phyloP scores from a whole-genome alignment of 2,113 vertebrate species.

The Tichodroma muraria region DNA sequence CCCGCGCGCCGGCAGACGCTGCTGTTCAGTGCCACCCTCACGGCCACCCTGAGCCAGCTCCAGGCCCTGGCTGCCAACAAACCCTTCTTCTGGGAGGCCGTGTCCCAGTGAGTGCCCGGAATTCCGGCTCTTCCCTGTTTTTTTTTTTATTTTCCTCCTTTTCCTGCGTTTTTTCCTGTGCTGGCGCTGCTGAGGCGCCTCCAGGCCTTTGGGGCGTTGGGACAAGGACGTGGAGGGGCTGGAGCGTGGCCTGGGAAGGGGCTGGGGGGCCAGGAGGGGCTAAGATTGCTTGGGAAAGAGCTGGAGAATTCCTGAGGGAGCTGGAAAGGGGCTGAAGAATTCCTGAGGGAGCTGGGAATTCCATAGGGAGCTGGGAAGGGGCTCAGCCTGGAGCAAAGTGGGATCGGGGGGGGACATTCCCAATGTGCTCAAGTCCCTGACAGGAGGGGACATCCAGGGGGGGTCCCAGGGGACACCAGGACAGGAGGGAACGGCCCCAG shows the following conservation, averaged over 20 bases:
- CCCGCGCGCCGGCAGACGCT: constrained; percentile 82
- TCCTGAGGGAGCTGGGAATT: background rate
- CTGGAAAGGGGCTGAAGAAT: background rate
- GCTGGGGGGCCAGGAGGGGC: no score
- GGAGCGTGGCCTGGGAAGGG: background rate
- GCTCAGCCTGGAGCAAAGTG: background rate
- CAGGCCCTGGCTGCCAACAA: constrained; percentile 82
- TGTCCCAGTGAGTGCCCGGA: constrained; percentile 72
- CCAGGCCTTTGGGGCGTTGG: fast-evolving
- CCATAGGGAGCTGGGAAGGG: background rate
- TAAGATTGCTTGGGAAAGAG: no score
- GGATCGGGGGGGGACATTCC: background rate
- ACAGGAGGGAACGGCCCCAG: background rate
- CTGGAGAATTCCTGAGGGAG: background rate
- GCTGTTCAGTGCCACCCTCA: constrained; percentile 93
- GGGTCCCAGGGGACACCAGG: background rate
- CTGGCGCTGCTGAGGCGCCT: background rate
- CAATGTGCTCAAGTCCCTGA: fast-evolving
- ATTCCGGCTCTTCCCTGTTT: fast-evolving
- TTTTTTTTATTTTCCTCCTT: no score
- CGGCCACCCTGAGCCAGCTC: constrained; percentile 82
- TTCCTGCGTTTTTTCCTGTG: background rate
- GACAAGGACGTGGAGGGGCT: fast-evolving
- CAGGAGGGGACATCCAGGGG: background rate
- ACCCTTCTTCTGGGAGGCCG: constrained; percentile 93